A percentile compares a stretch with the other conserved stretches of the same genome.
Evolutionary conservation across 2,113 vertebrate genomes (phyloP).

Genomic region (Pithys albifrons): DNA sequence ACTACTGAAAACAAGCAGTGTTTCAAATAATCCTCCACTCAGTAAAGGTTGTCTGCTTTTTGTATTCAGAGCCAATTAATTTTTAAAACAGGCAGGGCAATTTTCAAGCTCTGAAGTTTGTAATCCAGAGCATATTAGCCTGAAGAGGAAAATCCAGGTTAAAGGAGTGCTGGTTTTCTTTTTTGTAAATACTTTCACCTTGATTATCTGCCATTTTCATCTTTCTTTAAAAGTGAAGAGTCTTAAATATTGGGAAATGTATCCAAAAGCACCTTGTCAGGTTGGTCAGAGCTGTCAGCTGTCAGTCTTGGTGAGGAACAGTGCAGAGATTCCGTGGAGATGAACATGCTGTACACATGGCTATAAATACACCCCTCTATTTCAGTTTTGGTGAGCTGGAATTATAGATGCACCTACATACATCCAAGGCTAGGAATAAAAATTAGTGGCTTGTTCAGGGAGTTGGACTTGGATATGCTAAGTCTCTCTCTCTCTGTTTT

Average conservation of each 20-base stretch:
- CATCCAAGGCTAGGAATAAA: conserved; percentile 32
- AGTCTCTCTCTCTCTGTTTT: neutral
- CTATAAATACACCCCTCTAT: conserved; percentile 30
- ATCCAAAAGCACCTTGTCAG: neutral
- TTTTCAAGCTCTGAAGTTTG: neutral
- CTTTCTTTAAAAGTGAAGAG: neutral
- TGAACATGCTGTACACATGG: neutral
- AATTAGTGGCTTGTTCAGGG: neutral
- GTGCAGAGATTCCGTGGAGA: neutral
- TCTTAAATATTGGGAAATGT: neutral
- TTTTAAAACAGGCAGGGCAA: neutral
- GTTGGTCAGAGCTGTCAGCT: conserved; percentile 27
- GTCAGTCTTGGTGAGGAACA: conserved; percentile 14
- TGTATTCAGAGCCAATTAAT: neutral
- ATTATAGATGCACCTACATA: neutral
- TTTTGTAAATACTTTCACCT: neutral
- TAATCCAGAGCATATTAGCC: neutral
- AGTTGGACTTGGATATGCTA: neutral
- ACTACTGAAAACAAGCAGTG: neutral
- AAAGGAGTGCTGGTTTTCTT: neutral
- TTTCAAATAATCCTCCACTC: neutral
- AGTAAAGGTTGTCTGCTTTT: neutral
- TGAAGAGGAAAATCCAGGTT: neutral
- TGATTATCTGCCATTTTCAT: neutral
- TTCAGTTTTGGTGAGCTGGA: neutral